These are phyloP conservation scores for Phalera bucephala DNA, from an alignment of 2,888 invertebrate species.

Conservation along the genomic window DNA sequence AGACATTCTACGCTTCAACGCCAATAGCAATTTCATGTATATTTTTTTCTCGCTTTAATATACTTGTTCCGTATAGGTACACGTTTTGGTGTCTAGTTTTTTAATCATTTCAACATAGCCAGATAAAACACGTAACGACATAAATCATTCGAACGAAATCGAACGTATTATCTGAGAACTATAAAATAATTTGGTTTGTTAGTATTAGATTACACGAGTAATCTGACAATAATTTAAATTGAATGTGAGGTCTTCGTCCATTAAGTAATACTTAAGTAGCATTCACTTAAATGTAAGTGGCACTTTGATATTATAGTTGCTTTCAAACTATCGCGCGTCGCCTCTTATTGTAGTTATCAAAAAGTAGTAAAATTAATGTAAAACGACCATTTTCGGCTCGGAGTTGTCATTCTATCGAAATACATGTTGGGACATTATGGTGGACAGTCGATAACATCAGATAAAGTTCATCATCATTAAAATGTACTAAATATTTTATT, in stretches of 20 bases:
- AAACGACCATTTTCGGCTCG: conserved; percentile 30
- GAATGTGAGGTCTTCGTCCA: conserved; percentile 45
- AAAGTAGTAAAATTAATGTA: conserved; percentile 43
- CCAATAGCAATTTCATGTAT: too few species aligned
- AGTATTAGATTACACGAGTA: conserved; percentile 29
- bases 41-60: background rate
- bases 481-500: conserved; percentile 15
- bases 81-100: conserved; percentile 3
- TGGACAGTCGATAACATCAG: conserved; percentile 13
- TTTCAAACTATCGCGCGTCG: conserved; percentile 39
- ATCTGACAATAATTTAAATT: conserved; percentile 48
- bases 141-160: too few species aligned
- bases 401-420: conserved; percentile 8
- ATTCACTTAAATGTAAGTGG: conserved; percentile 63
- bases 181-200: conserved; percentile 22
- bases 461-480: conserved; percentile 24
- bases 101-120: background rate
- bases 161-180: too few species aligned
- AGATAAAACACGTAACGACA: conserved; percentile 12
- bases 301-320: conserved; percentile 60
- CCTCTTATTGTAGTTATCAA: conserved; percentile 41
- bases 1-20: too few species aligned
- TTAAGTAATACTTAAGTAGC: conserved; percentile 51
- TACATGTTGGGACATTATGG: conserved; percentile 11
- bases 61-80: background rate